phyloP scores from a whole-genome alignment of 1,140 invertebrate genomes.

The Aphidius gifuensis region DNA sequence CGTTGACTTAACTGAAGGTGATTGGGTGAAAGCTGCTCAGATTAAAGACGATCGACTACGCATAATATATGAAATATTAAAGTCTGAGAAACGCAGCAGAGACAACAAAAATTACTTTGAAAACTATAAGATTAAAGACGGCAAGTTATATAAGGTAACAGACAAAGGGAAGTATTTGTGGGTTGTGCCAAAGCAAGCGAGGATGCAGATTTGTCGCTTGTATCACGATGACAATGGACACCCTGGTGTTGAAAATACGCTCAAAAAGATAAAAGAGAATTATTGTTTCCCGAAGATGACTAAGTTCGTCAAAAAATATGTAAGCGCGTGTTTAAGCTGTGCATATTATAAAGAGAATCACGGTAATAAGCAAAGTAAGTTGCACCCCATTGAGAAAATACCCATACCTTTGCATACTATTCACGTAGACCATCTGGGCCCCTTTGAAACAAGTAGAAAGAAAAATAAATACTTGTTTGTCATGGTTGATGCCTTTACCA shows the following conservation, averaged over 20 bases:
- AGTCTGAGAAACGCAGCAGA: slow-evolving; percentile 2
- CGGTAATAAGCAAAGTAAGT: slow-evolving; percentile 28
- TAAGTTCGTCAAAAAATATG: slow-evolving; percentile 23
- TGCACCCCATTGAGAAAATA: slow-evolving; percentile 34
- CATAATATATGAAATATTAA: slow-evolving; percentile 12
- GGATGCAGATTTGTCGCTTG: slow-evolving; percentile 34
- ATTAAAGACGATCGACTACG: slow-evolving; percentile 16
- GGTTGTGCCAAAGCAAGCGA: slow-evolving; percentile 36
- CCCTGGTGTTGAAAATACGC: slow-evolving; percentile 35
- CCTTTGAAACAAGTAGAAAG: slow-evolving; percentile 25
- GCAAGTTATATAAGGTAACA: slow-evolving; percentile 27
- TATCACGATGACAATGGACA: slow-evolving; percentile 39
- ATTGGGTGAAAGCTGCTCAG: slow-evolving; percentile 17
- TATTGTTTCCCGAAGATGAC: slow-evolving; percentile 32
- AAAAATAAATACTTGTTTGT: slow-evolving; percentile 28
- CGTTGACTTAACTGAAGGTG: slow-evolving; percentile 11
- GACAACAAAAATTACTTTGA: slow-evolving; percentile 22
- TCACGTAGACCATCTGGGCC: slow-evolving; percentile 34
- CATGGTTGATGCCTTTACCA: slow-evolving; percentile 35
- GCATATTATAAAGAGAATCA: not conserved
- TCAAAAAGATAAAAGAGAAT: slow-evolving; percentile 25
- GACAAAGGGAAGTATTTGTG: slow-evolving; percentile 32
- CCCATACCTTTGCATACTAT: slow-evolving; percentile 37
- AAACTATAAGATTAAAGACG: slow-evolving; percentile 18
- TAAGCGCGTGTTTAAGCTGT: slow-evolving; percentile 18